These are phyloP conservation scores for Chrysotoxum bicinctum DNA, from an alignment of 2,888 invertebrate genomes.

Conservation along the genomic window DNA sequence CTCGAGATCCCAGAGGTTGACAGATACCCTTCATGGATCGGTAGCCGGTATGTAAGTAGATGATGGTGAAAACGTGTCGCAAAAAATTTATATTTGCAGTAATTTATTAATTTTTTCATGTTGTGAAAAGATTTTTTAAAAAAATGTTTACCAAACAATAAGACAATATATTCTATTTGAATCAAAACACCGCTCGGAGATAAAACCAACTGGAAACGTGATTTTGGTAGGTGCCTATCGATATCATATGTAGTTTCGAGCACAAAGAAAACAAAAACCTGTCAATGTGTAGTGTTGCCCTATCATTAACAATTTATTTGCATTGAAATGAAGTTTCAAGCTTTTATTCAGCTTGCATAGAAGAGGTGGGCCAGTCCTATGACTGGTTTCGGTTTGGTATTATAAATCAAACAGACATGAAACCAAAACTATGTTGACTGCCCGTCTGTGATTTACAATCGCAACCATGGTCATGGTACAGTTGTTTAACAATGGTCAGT, in stretches of 20 bases:
- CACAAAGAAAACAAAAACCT: neutral
- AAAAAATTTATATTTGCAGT: too few species aligned
- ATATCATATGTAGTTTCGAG: neutral
- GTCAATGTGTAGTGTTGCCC: neutral
- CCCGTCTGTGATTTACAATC: conserved; percentile 68
- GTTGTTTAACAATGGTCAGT: conserved; percentile 50
- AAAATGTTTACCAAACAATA: too few species aligned
- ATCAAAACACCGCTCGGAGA: too few species aligned
- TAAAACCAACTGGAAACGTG: too few species aligned
- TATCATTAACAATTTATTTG: conserved; percentile 1
- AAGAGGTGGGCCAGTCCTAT: conserved; percentile 3
- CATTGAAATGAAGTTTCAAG: neutral
- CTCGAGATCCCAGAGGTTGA: too few species aligned
- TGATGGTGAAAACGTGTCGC: too few species aligned
- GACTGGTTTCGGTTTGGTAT: conserved; percentile 24
- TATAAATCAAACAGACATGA: conserved; percentile 63
- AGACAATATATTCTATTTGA: too few species aligned
- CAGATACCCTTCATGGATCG: too few species aligned
- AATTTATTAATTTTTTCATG: too few species aligned
- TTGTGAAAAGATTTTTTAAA: too few species aligned
- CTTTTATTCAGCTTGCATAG: conserved; percentile 8
- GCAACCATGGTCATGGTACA: conserved; percentile 85
- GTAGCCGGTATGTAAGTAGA: too few species aligned
- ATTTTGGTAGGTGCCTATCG: neutral
- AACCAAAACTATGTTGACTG: conserved; percentile 62